A percentile compares a stretch with the other conserved stretches of the same genome.
These are phyloP conservation scores for Epirrita christyi DNA, from an alignment of 2,888 invertebrate species.

Conservation along the genomic window DNA sequence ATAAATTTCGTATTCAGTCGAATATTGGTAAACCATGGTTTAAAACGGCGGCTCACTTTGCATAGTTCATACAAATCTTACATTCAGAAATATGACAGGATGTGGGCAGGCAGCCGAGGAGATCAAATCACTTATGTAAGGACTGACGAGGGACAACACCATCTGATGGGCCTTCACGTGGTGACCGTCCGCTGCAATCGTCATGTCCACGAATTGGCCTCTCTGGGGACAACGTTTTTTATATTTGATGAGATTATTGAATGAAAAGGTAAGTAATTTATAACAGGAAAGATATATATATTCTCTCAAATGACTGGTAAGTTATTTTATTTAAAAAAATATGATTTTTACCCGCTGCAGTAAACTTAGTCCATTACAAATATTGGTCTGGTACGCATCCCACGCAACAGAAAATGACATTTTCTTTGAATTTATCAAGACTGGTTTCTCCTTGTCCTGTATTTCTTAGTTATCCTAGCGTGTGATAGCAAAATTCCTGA, in stretches of 20 bases:
- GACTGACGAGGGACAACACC: slow-evolving; percentile 73
- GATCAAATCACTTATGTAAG: slow-evolving; percentile 73
- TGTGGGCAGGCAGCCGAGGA: slow-evolving; percentile 67
- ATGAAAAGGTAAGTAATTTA: too few relatives aligned
- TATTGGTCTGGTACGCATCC: slow-evolving; percentile 62
- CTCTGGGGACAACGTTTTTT: slow-evolving; percentile 48
- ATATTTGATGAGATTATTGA: too few relatives aligned
- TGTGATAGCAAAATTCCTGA: background rate
- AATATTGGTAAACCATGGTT: too few relatives aligned
- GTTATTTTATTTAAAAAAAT: background rate
- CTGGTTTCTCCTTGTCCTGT: background rate
- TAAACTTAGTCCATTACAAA: slow-evolving; percentile 64
- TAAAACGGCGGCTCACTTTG: too few relatives aligned
- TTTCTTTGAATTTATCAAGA: background rate
- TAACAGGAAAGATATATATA: too few relatives aligned
- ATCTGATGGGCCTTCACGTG: slow-evolving; percentile 77
- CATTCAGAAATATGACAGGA: slow-evolving; percentile 77
- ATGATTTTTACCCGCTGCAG: slow-evolving; percentile 63
- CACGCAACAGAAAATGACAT: slow-evolving; percentile 64
- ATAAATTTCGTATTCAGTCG: too few relatives aligned
- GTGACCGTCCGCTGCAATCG: slow-evolving; percentile 76
- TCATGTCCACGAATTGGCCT: slow-evolving; percentile 80
- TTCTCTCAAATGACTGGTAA: background rate
- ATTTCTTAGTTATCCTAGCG: background rate
- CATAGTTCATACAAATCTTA: slow-evolving; percentile 43